Conservation (phyloP, 1,140 invertebrate species). For the Camponotus vicinus region DNA sequence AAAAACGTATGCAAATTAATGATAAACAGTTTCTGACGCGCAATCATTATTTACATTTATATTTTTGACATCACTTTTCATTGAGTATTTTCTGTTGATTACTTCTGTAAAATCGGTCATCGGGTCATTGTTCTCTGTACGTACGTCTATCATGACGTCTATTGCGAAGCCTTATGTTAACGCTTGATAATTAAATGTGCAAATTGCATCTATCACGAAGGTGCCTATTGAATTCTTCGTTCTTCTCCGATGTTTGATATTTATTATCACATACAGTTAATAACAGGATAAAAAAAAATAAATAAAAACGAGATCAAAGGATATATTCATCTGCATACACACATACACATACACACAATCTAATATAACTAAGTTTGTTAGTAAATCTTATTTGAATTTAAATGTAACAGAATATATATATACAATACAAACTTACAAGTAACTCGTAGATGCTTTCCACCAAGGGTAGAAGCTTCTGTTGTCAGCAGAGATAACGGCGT, state of each 20-base stretch:
- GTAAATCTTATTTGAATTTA: not conserved
- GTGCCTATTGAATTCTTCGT: not conserved
- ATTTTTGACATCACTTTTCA: not conserved
- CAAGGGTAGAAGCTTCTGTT: constrained; percentile 89
- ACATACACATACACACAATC: too few species aligned
- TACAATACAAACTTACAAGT: constrained; percentile 85
- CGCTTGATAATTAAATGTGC: not conserved
- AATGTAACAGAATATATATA: not conserved
- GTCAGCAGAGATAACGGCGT: constrained; percentile 87
- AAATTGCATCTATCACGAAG: too few species aligned
- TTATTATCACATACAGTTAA: not conserved
- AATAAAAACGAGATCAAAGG: constrained; percentile 37
- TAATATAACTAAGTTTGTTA: not conserved
- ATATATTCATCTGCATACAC: not conserved
- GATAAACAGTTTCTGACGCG: not conserved
- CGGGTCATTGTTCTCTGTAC: not conserved
- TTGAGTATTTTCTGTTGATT: too few species aligned
- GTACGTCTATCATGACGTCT: not conserved
- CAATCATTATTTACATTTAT: not conserved
- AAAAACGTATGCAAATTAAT: constrained; percentile 2
- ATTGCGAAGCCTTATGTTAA: not conserved
- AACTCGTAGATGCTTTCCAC: constrained; percentile 91
- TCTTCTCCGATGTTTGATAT: too few species aligned
- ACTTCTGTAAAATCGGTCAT: too few species aligned
- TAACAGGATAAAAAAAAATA: not conserved